Base-by-base conservation (phyloP, 2,888 invertebrate genomes). In the Eupelmus urozonus region DNA sequence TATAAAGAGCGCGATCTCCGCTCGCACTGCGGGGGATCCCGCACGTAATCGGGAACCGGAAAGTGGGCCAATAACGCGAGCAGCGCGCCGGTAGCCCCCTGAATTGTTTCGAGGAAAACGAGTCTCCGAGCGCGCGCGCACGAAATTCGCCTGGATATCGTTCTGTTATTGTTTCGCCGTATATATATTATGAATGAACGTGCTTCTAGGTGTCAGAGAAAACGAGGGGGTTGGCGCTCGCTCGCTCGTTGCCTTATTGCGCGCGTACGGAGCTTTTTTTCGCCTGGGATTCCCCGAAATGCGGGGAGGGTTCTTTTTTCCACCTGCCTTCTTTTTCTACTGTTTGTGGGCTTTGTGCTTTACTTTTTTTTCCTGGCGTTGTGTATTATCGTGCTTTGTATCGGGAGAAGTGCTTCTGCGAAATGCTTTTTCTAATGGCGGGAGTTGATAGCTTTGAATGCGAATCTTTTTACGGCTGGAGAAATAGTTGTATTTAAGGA, bases 81-180 rank as follows among this genome's bases (percentile, higher is more conserved):
- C n/a, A n/a, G n/a, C n/a, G n/a, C n/a, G n/a, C n/a, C n/a, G n/a
- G n/a, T n/a, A n/a, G n/a, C n/a, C n/a, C n/a, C n/a, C n/a, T n/a
- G 51, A 23, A 69, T 75, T 53, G 62, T 69, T 75, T 53, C 67
- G 42, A 42, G 27, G 62, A 69, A 75, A 62, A 20, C 49, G 27
- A 40, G 40, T n/a, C n/a, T n/a, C n/a, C n/a, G n/a, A 42, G 4
- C 25, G 16, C 2, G 13, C 57, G 7, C 29, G 34, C 34, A 34
- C 9, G 34, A 29, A 67, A 55, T 51, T 67, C 34, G 23, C 45
- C 20, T n/a, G 40, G 9, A 13, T 53, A 67, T 34, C 20, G 25
- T 20, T 63, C 45, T n/a, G 7, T 18, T 23, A 29, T 51, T 27
- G 18, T 18, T 25, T 23, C 23, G 34, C 9, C 9, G 9, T 34